phyloP scores from a whole-genome alignment of 2,113 vertebrate genomes.

The Pelecanoides urinatrix region DNA sequence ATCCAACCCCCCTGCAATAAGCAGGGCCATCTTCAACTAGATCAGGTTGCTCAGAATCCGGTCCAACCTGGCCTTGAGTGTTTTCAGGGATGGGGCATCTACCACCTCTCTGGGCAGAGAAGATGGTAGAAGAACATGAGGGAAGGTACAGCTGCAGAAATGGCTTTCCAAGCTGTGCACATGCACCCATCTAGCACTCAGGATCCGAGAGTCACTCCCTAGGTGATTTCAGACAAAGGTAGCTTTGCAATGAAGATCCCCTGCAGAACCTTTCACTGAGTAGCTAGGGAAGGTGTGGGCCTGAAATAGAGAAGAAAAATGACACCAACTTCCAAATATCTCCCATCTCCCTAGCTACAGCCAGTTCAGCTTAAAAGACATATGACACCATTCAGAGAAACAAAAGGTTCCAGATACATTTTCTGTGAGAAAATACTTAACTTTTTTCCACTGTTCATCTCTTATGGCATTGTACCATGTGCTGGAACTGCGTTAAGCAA shows the following conservation, averaged over 20 bases:
- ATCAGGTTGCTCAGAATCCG: background rate
- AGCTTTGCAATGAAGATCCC: background rate
- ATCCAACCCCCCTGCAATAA: fast-evolving
- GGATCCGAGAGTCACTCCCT: background rate
- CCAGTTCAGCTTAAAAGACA: background rate
- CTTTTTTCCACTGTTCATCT: background rate
- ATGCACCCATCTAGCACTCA: background rate
- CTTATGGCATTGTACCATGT: background rate
- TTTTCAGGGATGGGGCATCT: too few relatives aligned
- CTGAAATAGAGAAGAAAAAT: background rate
- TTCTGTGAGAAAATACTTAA: background rate
- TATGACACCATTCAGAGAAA: background rate
- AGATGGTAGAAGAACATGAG: background rate
- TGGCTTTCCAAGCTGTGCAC: background rate
- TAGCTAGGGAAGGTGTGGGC: background rate
- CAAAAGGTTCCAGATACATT: background rate
- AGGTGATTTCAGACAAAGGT: background rate
- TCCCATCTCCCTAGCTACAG: background rate
- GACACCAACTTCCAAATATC: background rate
- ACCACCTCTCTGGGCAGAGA: background rate
- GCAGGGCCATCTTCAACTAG: background rate
- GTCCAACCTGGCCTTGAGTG: background rate
- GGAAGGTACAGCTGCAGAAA: background rate
- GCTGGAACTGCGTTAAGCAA: background rate
- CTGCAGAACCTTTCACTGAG: background rate